These are phyloP conservation scores for Imbricaverruca yamaguchii DNA, from an alignment of 2,888 invertebrate species.

Conservation along the genomic window DNA sequence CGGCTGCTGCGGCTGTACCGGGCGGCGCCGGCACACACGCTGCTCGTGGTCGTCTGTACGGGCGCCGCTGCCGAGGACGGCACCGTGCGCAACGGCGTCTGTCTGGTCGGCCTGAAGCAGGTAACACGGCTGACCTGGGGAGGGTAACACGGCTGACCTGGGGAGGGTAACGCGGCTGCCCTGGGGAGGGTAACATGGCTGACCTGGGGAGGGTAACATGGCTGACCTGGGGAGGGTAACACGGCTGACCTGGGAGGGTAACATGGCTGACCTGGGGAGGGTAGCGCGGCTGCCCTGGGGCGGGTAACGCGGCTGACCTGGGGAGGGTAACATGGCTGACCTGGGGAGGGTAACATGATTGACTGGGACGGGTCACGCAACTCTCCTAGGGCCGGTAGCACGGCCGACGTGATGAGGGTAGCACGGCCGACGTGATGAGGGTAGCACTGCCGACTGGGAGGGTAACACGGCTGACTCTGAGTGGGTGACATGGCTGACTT, in stretches of 20 bases:
- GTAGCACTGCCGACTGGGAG: too few species aligned
- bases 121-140: background rate
- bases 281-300: background rate
- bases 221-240: too few species aligned
- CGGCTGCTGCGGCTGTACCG: constrained; percentile 21
- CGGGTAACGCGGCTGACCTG: background rate
- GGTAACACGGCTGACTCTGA: too few species aligned
- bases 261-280: too few species aligned
- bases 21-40: background rate
- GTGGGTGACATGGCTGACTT: too few species aligned
- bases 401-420: background rate
- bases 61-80: background rate
- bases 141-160: background rate
- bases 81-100: background rate
- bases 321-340: background rate
- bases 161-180: too few species aligned
- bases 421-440: too few species aligned
- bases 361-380: too few species aligned
- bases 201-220: too few species aligned
- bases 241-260: too few species aligned
- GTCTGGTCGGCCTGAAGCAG: background rate
- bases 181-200: too few species aligned
- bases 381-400: background rate
- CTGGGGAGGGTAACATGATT: too few species aligned
- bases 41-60: background rate